A percentile compares a stretch with the other conserved stretches of the same genome.
Evolutionary conservation across 2,888 invertebrate species (phyloP).

Genomic region (Trimorus sp.): DNA sequence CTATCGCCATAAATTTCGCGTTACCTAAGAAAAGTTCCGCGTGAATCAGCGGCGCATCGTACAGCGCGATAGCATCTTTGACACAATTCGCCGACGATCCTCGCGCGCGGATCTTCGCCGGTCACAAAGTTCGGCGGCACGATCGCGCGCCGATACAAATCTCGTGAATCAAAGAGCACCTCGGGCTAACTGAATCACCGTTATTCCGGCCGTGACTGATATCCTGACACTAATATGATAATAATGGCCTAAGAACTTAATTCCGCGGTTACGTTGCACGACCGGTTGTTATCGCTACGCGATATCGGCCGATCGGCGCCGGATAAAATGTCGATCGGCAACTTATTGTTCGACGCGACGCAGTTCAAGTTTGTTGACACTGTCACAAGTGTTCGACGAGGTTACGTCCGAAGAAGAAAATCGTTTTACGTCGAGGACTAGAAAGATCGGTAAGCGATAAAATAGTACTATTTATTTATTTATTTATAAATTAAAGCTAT

Average conservation of each 20-base stretch:
- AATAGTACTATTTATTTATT: too few relatives aligned
- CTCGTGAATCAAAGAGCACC: conserved; percentile 42
- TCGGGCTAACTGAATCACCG: conserved; percentile 50
- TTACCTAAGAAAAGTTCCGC: conserved; percentile 26
- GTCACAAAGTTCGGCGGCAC: conserved; percentile 29
- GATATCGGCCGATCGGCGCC: conserved; percentile 13
- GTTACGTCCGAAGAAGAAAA: too few relatives aligned
- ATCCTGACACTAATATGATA: conserved; percentile 59
- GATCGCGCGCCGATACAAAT: conserved; percentile 46
- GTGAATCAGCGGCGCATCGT: conserved; percentile 18
- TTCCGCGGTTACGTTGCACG: conserved; percentile 19
- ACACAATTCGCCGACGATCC: conserved; percentile 26
- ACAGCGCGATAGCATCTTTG: conserved; percentile 34
- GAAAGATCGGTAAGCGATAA: too few relatives aligned
- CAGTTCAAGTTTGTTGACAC: too few relatives aligned
- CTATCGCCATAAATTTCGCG: conserved; percentile 16
- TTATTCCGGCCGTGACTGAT: conserved; percentile 50
- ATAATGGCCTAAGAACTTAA: conserved; percentile 53
- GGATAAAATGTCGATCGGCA: conserved; percentile 1
- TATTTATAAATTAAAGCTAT: too few relatives aligned
- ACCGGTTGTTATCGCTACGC: conserved; percentile 11
- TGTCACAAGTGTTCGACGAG: too few relatives aligned
- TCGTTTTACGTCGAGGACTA: too few relatives aligned
- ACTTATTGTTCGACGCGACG: not conserved
- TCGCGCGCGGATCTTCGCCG: conserved; percentile 30